A percentile compares a stretch with the other conserved stretches of the same genome.
Conservation (phyloP, 2,888 invertebrate genomes). For the Choristoneura rosaceana region DNA sequence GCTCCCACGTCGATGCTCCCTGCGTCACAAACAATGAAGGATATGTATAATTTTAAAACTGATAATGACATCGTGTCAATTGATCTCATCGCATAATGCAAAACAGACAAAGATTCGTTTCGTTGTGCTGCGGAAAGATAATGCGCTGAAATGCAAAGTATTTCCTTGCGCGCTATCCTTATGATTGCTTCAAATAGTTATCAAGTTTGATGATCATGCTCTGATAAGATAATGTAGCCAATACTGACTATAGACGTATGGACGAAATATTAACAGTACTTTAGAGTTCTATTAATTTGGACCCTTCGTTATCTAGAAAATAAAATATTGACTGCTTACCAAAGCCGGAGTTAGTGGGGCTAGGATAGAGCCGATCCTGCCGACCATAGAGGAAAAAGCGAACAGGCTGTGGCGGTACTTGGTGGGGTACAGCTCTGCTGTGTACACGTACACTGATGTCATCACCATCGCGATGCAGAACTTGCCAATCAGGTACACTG, state of each 20-base stretch:
- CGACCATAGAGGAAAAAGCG: constrained; percentile 86
- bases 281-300: not conserved
- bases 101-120: no score
- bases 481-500: constrained; percentile 84
- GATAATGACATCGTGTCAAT: not conserved
- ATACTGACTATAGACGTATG: no score
- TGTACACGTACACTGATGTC: constrained; percentile 85
- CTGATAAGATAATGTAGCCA: no score
- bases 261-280: not conserved
- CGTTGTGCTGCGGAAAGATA: no score
- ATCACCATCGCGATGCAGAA: constrained; percentile 85
- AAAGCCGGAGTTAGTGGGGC: constrained; percentile 87
- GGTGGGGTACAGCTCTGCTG: constrained; percentile 87
- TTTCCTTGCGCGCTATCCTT: no score
- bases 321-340: constrained; percentile 63
- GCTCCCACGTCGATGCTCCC: constrained; percentile 25
- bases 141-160: no score
- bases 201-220: no score
- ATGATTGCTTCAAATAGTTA: no score
- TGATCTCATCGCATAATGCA: not conserved
- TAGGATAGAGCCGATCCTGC: constrained; percentile 86
- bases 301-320: not conserved
- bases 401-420: constrained; percentile 85
- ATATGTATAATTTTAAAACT: not conserved
- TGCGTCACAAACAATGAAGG: not conserved